phyloP scores from a whole-genome alignment of 2,888 invertebrate genomes.

The Coronaproctus castanopsis region DNA sequence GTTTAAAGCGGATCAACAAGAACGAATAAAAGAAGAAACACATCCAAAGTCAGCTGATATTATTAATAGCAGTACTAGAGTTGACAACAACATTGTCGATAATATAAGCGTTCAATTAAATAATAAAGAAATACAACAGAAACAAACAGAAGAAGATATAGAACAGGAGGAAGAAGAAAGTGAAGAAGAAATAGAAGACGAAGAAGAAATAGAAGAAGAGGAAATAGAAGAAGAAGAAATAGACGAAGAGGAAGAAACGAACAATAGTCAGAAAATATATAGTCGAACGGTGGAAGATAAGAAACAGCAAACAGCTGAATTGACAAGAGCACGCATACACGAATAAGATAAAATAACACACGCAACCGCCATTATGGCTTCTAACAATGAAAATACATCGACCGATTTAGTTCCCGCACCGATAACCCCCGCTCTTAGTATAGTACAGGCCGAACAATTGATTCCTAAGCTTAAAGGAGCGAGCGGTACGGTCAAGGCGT shows the following conservation, averaged over 20 bases:
- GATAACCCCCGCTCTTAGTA: neutral
- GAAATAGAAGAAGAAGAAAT: conserved; percentile 7
- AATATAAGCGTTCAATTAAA: neutral
- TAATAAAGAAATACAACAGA: neutral
- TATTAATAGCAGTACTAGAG: neutral
- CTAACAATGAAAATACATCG: neutral
- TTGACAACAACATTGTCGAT: too few relatives aligned
- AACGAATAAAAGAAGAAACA: neutral
- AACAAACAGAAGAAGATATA: neutral
- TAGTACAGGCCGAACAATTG: neutral
- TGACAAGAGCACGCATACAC: too few relatives aligned
- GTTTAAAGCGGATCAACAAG: neutral
- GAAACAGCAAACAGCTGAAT: too few relatives aligned
- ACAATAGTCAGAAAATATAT: neutral
- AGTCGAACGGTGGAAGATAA: neutral
- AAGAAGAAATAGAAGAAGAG: conserved; percentile 6
- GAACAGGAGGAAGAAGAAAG: conserved; percentile 2
- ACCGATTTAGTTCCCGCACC: neutral
- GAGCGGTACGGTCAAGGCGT: conserved; percentile 6
- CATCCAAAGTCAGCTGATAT: too few relatives aligned
- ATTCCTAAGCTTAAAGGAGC: neutral
- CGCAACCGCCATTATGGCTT: too few relatives aligned
- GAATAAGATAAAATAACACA: too few relatives aligned
- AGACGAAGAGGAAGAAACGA: conserved; percentile 1
- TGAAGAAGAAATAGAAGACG: neutral